Conservation (phyloP, 2,888 invertebrate genomes). For the Andrena minutula region DNA sequence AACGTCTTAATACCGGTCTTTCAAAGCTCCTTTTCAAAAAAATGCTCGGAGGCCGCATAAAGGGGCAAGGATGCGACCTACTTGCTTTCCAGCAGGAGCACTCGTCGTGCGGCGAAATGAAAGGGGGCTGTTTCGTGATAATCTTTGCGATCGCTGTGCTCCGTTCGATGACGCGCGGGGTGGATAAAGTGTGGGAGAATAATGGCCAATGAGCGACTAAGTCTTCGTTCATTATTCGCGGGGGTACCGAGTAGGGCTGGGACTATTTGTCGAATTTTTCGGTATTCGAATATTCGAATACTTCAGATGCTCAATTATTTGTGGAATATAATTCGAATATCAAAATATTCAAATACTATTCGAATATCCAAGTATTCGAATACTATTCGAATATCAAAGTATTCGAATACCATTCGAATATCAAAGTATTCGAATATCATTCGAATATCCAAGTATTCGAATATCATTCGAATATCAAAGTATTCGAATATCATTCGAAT, state of each 20-base stretch:
- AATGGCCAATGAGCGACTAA: background rate
- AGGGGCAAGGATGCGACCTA: slow-evolving; percentile 56
- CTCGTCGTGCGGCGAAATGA: slow-evolving; percentile 22
- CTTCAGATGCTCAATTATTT: too few relatives aligned
- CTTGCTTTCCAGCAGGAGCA: slow-evolving; percentile 44
- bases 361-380: too few relatives aligned
- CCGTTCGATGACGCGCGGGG: background rate
- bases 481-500: too few relatives aligned
- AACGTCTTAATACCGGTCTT: slow-evolving; percentile 68
- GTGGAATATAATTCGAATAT: too few relatives aligned
- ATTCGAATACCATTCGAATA: too few relatives aligned
- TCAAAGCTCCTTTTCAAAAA: slow-evolving; percentile 58
- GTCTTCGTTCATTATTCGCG: background rate
- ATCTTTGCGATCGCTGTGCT: slow-evolving; percentile 14
- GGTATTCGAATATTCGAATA: too few relatives aligned
- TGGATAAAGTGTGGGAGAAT: background rate
- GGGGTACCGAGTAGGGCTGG: background rate
- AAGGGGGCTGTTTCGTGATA: background rate
- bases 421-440: too few relatives aligned
- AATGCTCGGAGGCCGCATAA: slow-evolving; percentile 13
- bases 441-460: too few relatives aligned
- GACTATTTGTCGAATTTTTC: too few relatives aligned
- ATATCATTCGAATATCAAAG: too few relatives aligned
- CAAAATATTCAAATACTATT: too few relatives aligned
- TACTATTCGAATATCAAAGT: too few relatives aligned